These are phyloP conservation scores for Muscidifurax raptorellus DNA, from an alignment of 1,140 invertebrate genomes.

Conservation along the genomic window DNA sequence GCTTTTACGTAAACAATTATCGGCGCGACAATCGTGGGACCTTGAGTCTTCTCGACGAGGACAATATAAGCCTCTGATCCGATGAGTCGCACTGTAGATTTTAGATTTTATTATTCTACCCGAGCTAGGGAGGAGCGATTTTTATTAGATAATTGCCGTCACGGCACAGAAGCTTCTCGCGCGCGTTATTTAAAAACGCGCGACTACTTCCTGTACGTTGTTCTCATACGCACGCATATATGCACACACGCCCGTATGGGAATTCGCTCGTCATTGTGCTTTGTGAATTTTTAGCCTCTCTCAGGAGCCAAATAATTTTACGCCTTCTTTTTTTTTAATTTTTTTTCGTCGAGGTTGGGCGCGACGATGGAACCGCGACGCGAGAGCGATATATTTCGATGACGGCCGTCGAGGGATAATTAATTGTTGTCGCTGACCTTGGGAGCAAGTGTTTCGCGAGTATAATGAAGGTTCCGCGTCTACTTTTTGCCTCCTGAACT, in stretches of 20 bases:
- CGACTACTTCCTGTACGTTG: neutral
- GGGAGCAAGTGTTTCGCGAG: neutral
- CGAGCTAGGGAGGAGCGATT: neutral
- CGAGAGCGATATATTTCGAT: neutral
- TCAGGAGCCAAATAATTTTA: conserved; percentile 7
- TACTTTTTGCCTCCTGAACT: neutral
- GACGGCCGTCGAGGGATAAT: neutral
- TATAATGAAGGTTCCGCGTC: neutral
- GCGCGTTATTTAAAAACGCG: neutral
- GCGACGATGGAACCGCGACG: neutral
- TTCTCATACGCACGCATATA: neutral
- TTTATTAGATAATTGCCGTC: neutral
- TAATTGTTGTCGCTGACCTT: conserved; percentile 11
- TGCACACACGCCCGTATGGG: neutral
- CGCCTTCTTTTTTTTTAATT: conserved; percentile 11
- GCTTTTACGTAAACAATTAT: neutral
- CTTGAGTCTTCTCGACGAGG: neutral
- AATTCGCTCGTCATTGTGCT: conserved; percentile 13
- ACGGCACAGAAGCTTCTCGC: too few relatives aligned
- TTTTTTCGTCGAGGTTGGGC: neutral
- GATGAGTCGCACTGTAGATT: neutral
- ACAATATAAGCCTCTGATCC: too few relatives aligned
- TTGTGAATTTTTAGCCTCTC: neutral
- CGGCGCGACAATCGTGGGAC: neutral
- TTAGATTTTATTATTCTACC: neutral